Evolutionary conservation across 2,888 invertebrate species (phyloP), one percentile per base, ranked within the genome.

Genomic region (Belgica antarctica): DNA sequence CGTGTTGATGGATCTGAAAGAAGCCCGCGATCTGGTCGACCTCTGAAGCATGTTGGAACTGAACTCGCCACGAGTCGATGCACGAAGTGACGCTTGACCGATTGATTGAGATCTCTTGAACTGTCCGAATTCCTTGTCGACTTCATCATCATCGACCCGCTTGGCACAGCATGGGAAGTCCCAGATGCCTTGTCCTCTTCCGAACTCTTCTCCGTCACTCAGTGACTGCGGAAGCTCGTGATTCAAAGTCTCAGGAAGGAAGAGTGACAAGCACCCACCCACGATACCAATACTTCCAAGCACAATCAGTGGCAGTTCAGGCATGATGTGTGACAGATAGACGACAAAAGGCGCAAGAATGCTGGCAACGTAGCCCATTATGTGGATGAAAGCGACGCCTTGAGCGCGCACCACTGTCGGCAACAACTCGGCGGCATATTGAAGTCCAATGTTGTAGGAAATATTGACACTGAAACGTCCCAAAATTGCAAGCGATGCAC

Each of bases 401-500:
- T 93, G 92, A 0, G 92, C 93, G 57, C 94, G 78, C 0, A 94
- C 91, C 1, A 93, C 68, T 0, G 94, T 94, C 0, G 94, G 94
- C 8, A 94, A 77, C 12, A 94, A 79, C 77, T 94, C 94, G 0
- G 94, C 93, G 0, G 92, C 93, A 78, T 93, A 94, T 74, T 94
- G 94, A 0, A 94, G 83, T 0, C 93, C 92, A 72, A 94, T 93
- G 78, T 93, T 94, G 80, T 94, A 94, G 0, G 93, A 90, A 65
- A 93, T 92, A 77, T 93, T 94, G 10, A 94, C 89, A 72, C 90
- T 89, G 74, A 94, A 92, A 17, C 94, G 82, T 2, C 93, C 93
- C 72, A 89, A 81, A 72, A 94, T 91, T 5, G 93, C 93, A 66
- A 92, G 79, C 0, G 88, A 83, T 0, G 92, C 92, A 36, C 90